Base-by-base conservation (phyloP, 1,140 invertebrate species). In the Drosophila ironensis region DNA sequence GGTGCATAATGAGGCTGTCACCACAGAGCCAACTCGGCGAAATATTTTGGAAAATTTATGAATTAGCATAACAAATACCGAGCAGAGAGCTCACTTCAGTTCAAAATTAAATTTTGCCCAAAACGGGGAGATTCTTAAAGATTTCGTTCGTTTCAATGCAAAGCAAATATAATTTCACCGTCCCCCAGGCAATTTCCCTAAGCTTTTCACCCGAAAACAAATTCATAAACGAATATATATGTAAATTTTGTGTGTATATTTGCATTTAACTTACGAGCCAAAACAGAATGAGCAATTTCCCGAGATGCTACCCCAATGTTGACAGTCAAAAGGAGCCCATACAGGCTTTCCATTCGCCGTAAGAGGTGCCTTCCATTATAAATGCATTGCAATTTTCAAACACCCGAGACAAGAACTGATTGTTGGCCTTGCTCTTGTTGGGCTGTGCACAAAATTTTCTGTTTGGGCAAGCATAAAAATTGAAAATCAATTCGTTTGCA, bases 381-480 rank as follows among this genome's bases (percentile, higher is more conserved):
- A 64, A 63, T 64, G 60, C 60, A 64, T 12, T 63, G 41, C 42
- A 17, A 28, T 24, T 61, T 61, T n/a, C 54, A 25, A 57, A 35
- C 56, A 17, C 53, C n/a, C 22, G 16, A 11, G 22, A 22, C n/a
- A n/a, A n/a, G 12, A 47, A 14, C 20, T 16, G 40, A 12, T 44
- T 44, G 41, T 22, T 63, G 35, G 16, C 7, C 8, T 24, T n/a
- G 14, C 11, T 33, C 44, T 41, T 33, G 8, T 47, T 41, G 47
- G 53, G 33, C 9, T 57, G 12, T 42, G 27, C 38, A 35, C 37
- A 60, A 45, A n/a, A 78, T 80, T 78, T 78, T 78, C 75, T 48
- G 75, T 80, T 80, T 80, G 74, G 70, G 75, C 70, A 50, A 78
- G 74, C 74, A 50, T 80, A 78, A 78, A 80, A 80, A 78, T 78